phyloP scores from a whole-genome alignment of 2,113 vertebrate genomes.

The Guaruba guarouba region DNA sequence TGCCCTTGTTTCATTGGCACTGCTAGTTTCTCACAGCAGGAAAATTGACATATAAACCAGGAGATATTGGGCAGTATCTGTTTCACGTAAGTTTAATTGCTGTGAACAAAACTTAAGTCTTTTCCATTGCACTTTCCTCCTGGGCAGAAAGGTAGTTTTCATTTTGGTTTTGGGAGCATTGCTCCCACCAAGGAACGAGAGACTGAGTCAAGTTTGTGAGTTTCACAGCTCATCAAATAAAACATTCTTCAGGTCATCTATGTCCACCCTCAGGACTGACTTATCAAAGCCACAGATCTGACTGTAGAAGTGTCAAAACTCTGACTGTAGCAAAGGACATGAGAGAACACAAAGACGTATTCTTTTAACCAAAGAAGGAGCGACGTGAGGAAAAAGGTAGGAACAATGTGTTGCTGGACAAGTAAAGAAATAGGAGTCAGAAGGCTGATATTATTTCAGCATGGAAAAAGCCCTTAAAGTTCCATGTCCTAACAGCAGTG shows the following conservation, averaged over 20 bases:
- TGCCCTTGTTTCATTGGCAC: neutral
- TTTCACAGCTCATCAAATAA: neutral
- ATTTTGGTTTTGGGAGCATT: neutral
- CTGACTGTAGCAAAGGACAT: neutral
- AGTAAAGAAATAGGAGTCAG: neutral
- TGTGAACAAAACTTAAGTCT: neutral
- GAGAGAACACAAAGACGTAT: neutral
- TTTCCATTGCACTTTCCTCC: neutral
- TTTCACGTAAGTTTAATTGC: neutral
- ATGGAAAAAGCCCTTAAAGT: neutral
- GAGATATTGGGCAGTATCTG: neutral
- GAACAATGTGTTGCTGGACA: rapidly evolving
- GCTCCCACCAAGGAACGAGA: neutral
- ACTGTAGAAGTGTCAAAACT: neutral
- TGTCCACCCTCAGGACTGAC: neutral
- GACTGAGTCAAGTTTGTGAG: neutral
- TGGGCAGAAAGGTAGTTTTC: neutral
- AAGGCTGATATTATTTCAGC: neutral
- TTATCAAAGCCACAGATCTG: neutral
- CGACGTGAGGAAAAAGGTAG: neutral
- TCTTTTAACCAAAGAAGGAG: neutral
- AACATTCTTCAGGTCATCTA: neutral
- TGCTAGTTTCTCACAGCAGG: neutral
- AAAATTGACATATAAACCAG: neutral
- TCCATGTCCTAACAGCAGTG: neutral